Evolutionary conservation across 2,797 vertebrate genomes (phyloP).

Genomic region (Rhinoraja longicauda): DNA sequence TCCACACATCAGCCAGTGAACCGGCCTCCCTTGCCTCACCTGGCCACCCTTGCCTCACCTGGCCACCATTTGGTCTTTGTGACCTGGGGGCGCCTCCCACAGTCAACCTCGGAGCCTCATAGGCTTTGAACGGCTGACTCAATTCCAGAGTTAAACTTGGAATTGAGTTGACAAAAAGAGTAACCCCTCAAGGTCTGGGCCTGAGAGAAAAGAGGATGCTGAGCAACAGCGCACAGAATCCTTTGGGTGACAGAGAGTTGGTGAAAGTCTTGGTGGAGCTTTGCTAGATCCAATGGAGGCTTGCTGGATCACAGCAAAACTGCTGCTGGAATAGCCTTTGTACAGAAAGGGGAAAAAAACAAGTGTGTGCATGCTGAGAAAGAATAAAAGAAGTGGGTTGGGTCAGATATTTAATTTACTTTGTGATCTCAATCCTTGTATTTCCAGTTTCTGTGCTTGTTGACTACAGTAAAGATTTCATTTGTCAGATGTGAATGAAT

Average conservation of each 20-base stretch:
- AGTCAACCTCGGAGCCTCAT: no score
- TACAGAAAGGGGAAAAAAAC: neutral
- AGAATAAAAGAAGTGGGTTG: neutral
- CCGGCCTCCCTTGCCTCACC: no score
- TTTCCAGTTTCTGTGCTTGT: neutral
- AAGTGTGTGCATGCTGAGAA: neutral
- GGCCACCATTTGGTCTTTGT: no score
- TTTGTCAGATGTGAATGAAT: neutral
- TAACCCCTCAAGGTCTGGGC: neutral
- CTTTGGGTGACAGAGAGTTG: neutral
- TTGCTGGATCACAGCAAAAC: neutral
- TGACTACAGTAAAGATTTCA: neutral
- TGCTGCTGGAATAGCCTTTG: neutral
- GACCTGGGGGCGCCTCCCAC: no score
- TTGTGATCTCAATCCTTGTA: neutral
- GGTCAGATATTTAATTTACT: neutral
- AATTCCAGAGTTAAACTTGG: neutral
- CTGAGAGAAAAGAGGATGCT: neutral
- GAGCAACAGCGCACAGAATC: neutral
- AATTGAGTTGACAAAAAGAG: neutral
- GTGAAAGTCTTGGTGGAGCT: neutral
- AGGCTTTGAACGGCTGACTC: neutral
- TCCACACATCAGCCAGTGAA: no score
- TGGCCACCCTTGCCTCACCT: no score
- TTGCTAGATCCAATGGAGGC: neutral